A percentile compares a stretch with the other conserved stretches of the same genome.
Evolutionary conservation across 2,888 invertebrate species (phyloP).

Genomic region (Cephus pulcher): DNA sequence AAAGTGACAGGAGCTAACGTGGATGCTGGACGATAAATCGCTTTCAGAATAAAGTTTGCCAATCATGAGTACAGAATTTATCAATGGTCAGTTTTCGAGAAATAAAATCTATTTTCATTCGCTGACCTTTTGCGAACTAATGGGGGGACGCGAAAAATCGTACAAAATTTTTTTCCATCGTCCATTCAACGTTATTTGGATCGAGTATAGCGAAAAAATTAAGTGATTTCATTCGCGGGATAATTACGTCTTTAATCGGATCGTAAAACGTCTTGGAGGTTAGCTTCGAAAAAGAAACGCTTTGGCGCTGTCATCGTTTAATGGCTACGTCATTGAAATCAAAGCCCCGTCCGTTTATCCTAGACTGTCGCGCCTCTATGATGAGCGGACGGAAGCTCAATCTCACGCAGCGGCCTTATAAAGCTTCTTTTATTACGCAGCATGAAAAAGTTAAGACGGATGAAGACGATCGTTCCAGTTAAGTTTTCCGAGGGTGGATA

Average conservation of each 20-base stretch:
- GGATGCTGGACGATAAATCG: not conserved
- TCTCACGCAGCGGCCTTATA: not conserved
- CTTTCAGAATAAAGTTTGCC: not conserved
- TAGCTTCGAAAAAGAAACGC: not conserved
- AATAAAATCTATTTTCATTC: not conserved
- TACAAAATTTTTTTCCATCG: not conserved
- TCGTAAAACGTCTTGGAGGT: not conserved
- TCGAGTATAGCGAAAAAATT: not conserved
- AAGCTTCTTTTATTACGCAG: conserved; percentile 1
- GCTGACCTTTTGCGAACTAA: not conserved
- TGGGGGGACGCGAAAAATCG: not conserved
- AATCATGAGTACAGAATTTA: not conserved
- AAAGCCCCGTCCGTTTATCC: not conserved
- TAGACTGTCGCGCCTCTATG: not conserved
- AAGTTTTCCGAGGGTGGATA: not conserved
- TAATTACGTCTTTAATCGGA: not conserved
- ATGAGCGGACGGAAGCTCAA: not conserved
- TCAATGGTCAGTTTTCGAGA: not conserved
- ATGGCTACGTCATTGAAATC: not conserved
- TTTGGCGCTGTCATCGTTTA: not conserved
- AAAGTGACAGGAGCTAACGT: not conserved
- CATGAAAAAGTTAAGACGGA: conserved; percentile 4
- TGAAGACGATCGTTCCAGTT: not conserved
- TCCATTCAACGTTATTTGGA: not conserved
- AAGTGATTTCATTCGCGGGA: not conserved